Conservation (phyloP, 2,797 vertebrate genomes). For the Trachurus trachurus region DNA sequence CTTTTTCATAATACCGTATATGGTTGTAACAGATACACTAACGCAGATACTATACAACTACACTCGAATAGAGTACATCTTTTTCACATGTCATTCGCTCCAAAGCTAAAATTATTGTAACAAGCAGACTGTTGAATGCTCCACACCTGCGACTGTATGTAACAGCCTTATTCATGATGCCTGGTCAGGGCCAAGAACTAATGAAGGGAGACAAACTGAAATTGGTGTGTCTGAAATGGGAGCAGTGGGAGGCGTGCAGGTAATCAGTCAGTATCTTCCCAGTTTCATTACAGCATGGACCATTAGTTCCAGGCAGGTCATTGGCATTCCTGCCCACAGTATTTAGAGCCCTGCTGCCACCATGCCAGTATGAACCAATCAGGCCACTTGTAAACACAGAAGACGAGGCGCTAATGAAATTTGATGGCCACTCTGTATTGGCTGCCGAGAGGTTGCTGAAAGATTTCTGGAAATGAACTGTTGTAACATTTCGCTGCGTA, state of each 20-base stretch:
- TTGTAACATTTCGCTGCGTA: slow-evolving; percentile 1
- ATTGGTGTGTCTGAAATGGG: slow-evolving; percentile 58
- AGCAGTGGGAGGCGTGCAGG: slow-evolving; percentile 48
- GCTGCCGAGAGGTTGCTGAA: not conserved
- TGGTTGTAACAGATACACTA: not conserved
- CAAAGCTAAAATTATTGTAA: slow-evolving; percentile 12
- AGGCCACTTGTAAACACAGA: slow-evolving; percentile 61
- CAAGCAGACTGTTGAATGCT: slow-evolving; percentile 18
- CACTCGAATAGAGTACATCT: not conserved
- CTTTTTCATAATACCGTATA: too few species aligned
- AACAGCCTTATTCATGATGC: slow-evolving; percentile 30
- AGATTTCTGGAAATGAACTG: slow-evolving; percentile 19
- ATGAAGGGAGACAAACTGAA: slow-evolving; percentile 65
- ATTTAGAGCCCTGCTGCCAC: slow-evolving; percentile 44
- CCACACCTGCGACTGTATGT: slow-evolving; percentile 16
- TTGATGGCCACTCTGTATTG: slow-evolving; percentile 37
- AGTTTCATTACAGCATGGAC: slow-evolving; percentile 67
- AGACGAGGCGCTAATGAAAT: slow-evolving; percentile 40
- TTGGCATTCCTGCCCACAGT: slow-evolving; percentile 48
- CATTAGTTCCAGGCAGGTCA: slow-evolving; percentile 64
- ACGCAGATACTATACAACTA: not conserved
- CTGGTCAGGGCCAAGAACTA: slow-evolving; percentile 43
- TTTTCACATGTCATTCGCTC: not conserved
- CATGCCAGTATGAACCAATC: slow-evolving; percentile 42
- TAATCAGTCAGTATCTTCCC: slow-evolving; percentile 58